phyloP scores from a whole-genome alignment of 2,888 invertebrate species.

The Epinotia brunnichana region DNA sequence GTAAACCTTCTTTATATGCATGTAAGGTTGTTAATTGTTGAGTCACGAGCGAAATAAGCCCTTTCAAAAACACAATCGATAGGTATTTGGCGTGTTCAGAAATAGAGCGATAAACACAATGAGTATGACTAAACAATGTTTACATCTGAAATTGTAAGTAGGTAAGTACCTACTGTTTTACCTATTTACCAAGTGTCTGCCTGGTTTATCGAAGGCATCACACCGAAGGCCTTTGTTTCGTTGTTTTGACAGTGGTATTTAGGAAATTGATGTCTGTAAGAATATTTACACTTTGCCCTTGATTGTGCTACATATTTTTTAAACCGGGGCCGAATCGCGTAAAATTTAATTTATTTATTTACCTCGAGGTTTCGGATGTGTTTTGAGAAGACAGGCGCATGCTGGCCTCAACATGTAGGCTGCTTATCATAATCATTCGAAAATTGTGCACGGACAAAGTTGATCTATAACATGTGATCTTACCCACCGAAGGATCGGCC shows the following conservation, averaged over 20 bases:
- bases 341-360: too few relatives aligned
- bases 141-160: conserved; percentile 3
- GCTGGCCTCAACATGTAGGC: too few relatives aligned
- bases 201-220: conserved; percentile 2
- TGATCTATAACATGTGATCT: too few relatives aligned
- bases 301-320: too few relatives aligned
- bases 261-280: background rate
- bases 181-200: conserved; percentile 6
- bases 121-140: conserved; percentile 4
- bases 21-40: background rate
- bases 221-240: too few relatives aligned
- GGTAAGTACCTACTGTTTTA: background rate
- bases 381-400: too few relatives aligned
- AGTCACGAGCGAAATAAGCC: conserved; percentile 3
- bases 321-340: too few relatives aligned
- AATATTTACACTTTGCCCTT: background rate
- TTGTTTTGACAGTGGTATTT: background rate
- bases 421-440: too few relatives aligned
- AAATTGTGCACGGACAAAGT: too few relatives aligned
- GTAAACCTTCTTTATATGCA: too few relatives aligned
- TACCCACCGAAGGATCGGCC: too few relatives aligned
- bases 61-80: background rate
- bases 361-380: too few relatives aligned
- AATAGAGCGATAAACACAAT: conserved; percentile 17
- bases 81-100: background rate